Conservation (phyloP, 1,140 invertebrate species). For the Wasmannia auropunctata region DNA sequence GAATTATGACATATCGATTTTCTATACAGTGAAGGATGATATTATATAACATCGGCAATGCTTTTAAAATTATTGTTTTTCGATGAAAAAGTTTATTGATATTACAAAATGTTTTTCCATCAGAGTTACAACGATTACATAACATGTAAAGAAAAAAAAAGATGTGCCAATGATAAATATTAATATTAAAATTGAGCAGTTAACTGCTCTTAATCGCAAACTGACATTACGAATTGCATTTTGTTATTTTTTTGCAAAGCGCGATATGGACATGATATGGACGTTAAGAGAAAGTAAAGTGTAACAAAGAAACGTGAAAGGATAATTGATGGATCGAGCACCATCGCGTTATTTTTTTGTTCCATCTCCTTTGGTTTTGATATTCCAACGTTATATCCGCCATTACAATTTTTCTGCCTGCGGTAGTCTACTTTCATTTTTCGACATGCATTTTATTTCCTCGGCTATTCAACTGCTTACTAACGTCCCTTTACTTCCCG, state of each 20-base stretch:
- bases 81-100: neutral
- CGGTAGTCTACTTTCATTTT: constrained; percentile 37
- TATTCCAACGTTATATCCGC: constrained; percentile 22
- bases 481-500: constrained; percentile 45
- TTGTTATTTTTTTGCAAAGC: neutral
- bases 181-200: neutral
- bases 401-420: constrained; percentile 8
- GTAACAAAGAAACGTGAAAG: neutral
- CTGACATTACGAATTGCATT: neutral
- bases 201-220: neutral
- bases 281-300: neutral
- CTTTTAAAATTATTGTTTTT: constrained; percentile 37
- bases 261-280: neutral
- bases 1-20: constrained; percentile 12
- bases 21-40: neutral
- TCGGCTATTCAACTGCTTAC: constrained; percentile 37
- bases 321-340: constrained; percentile 3
- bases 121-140: neutral
- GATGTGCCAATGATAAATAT: neutral
- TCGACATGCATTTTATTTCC: constrained; percentile 53
- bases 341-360: constrained; percentile 31
- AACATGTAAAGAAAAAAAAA: neutral
- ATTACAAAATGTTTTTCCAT: neutral
- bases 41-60: constrained; percentile 4
- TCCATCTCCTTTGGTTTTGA: constrained; percentile 9